These are phyloP conservation scores for Peribatodes rhomboidaria DNA, from an alignment of 2,888 invertebrate species.

Conservation along the genomic window DNA sequence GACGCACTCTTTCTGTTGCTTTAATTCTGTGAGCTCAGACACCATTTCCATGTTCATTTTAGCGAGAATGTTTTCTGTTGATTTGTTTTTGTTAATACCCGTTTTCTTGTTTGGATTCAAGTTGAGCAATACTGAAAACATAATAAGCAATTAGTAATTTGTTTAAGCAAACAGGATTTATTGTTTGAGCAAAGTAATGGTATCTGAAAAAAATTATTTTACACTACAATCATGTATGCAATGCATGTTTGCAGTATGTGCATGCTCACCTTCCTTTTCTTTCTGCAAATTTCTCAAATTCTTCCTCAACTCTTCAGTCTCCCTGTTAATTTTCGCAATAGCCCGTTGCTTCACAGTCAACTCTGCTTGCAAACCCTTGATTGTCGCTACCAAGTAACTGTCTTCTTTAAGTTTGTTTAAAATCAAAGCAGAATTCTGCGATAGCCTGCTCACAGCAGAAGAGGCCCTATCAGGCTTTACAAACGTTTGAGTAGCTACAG, in stretches of 20 bases:
- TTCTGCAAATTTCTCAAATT: slow-evolving; percentile 92
- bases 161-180: not conserved
- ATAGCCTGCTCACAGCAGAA: slow-evolving; percentile 82
- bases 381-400: slow-evolving; percentile 91
- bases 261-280: slow-evolving; percentile 89
- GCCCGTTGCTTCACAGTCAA: slow-evolving; percentile 91
- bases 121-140: slow-evolving; percentile 70
- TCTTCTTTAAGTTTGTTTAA: slow-evolving; percentile 89
- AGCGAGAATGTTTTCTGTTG: slow-evolving; percentile 74
- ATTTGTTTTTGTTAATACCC: slow-evolving; percentile 68
- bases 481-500: slow-evolving; percentile 71
- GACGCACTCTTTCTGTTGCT: slow-evolving; percentile 80
- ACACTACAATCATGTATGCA: not conserved
- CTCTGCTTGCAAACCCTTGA: slow-evolving; percentile 92
- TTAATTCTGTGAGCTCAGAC: slow-evolving; percentile 73
- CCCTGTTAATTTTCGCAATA: slow-evolving; percentile 90
- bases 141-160: not conserved
- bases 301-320: slow-evolving; percentile 91
- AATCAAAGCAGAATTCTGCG: slow-evolving; percentile 84
- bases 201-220: too few species aligned
- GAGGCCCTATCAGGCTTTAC: slow-evolving; percentile 73
- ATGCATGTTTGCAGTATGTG: too few species aligned
- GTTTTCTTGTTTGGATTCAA: slow-evolving; percentile 76
- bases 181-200: too few species aligned
- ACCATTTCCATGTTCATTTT: slow-evolving; percentile 78